phyloP scores from a whole-genome alignment of 2,113 vertebrate species.

The Azemiops feae region DNA sequence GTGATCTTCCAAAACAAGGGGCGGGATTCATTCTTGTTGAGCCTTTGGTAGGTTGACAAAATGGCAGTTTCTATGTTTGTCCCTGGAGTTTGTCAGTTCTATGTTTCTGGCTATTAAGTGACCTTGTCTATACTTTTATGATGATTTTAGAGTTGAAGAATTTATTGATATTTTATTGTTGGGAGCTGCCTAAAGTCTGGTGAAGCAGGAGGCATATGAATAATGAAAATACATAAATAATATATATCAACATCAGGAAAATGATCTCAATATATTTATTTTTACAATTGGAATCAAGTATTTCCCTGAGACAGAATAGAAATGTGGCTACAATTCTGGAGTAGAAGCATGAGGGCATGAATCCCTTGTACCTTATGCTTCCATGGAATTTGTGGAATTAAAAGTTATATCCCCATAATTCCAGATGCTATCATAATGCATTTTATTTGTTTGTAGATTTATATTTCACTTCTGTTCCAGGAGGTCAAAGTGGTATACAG shows the following conservation, averaged over 20 bases:
- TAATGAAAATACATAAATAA: not conserved
- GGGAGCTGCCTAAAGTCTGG: not conserved
- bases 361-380: not conserved
- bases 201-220: not conserved
- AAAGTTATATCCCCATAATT: not conserved
- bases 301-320: not conserved
- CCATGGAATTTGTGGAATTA: not conserved
- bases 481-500: not conserved
- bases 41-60: not conserved
- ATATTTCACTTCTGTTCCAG: not conserved
- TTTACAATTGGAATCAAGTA: not conserved
- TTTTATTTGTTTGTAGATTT: not conserved
- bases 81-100: not conserved
- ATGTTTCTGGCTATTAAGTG: not conserved
- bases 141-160: not conserved
- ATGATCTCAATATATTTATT: not conserved
- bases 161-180: not conserved
- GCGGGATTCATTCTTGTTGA: not conserved
- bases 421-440: not conserved
- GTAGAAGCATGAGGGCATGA: not conserved
- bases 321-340: not conserved
- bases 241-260: not conserved
- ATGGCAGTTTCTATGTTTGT: not conserved
- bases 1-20: not conserved
- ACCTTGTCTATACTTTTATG: not conserved